phyloP scores from a whole-genome alignment of 2,888 invertebrate species.

The Heteromyza rotundicornis region DNA sequence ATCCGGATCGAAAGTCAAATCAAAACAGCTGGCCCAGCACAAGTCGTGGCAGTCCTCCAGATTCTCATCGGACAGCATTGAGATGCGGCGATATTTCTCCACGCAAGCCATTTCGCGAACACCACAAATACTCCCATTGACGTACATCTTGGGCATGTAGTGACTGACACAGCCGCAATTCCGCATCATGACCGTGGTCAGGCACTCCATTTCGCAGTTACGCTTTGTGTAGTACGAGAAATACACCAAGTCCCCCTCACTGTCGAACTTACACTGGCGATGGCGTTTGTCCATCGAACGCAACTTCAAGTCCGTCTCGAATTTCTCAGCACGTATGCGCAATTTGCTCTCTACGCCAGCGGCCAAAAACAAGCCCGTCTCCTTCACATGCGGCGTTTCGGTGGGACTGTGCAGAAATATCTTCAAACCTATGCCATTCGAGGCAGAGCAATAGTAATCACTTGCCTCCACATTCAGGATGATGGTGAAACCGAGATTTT shows the following conservation, averaged over 20 bases:
- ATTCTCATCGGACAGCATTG: not conserved
- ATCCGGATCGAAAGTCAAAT: conserved; percentile 69
- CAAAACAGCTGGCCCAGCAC: conserved; percentile 72
- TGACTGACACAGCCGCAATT: conserved; percentile 39
- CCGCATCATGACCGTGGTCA: conserved; percentile 72
- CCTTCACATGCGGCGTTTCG: conserved; percentile 52
- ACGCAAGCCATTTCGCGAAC: conserved; percentile 69
- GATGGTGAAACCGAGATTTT: conserved; percentile 73
- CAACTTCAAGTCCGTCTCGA: conserved; percentile 30
- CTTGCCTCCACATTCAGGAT: conserved; percentile 73
- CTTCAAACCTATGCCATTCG: conserved; percentile 65
- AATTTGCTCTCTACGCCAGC: conserved; percentile 52
- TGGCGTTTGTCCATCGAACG: conserved; percentile 26
- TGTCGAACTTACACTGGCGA: conserved; percentile 73
- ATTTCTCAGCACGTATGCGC: conserved; percentile 47
- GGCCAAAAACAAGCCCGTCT: conserved; percentile 48
- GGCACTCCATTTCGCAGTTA: conserved; percentile 79
- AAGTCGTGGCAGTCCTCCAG: conserved; percentile 58
- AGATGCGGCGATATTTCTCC: not conserved
- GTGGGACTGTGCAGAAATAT: conserved; percentile 52
- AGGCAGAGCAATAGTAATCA: conserved; percentile 81
- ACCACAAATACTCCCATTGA: conserved; percentile 71
- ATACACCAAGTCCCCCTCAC: conserved; percentile 71
- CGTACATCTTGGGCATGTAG: conserved; percentile 66
- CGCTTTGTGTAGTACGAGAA: conserved; percentile 73